Evolutionary conservation across 2,113 vertebrate species (phyloP), one percentile per base, ranked within the genome.

Genomic region (Peromyscus maniculatus): DNA sequence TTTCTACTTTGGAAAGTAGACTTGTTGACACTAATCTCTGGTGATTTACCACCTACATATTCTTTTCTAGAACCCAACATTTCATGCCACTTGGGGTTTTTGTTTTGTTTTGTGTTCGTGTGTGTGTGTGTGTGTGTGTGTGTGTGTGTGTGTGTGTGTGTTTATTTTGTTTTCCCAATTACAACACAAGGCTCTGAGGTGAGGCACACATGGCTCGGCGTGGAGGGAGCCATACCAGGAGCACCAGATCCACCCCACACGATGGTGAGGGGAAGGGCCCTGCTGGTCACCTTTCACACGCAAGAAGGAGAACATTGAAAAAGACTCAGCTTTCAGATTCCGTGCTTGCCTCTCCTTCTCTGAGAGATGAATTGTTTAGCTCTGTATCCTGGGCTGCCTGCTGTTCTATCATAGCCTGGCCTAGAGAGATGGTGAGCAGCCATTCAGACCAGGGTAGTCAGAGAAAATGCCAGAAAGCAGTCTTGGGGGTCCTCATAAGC

Each of bases 41-140:
- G 36, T 72, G 43, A 75, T 52, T 8, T 13, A 36, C 21, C 12
- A n/a, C 31, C 36, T 82, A 15, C 71, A 36, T 16, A 66, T 80
- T 95, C 74, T 94, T 67, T 64, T 89, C 59, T 84, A n/a, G 19
- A 87, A 62, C 3, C 39, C 62, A 59, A 49, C 69, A 89, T 92
- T 91, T 46, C 0, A 46, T 43, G 26, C n/a, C 2, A 17, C 39
- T 64, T 64, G 57, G 22, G 17, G 52, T 33, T 7, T 55, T 7
- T 79, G 49, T 52, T 28, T 55, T 31, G 57, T 31, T 80, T 52
- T 80, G 78, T 80, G 31, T 80, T 52, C 59, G 55, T 82, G 21
- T 83, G 11, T 59, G 22, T 31, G 59, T 84, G n/a, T 64, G 59
- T 84, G n/a, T 64, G 43, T 43, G 43, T 43, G 43, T 43, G 43